Percentiles rank a stretch among this genome's conserved stretches.
Conservation (phyloP, 2,113 vertebrate genomes). For the Columba livia region DNA sequence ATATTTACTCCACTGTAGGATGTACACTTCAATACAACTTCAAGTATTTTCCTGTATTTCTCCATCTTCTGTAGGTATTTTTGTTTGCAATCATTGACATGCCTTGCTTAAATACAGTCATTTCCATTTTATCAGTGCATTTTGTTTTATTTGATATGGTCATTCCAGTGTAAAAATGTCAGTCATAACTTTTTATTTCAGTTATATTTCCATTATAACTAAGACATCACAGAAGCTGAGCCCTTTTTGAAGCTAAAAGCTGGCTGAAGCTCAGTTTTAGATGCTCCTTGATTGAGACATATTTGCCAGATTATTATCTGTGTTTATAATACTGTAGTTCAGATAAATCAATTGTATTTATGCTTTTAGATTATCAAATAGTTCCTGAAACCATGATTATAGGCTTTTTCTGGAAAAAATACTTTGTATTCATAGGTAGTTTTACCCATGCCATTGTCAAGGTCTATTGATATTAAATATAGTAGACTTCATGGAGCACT, state of each 20-base stretch:
- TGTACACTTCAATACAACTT: background rate
- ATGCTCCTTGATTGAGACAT: background rate
- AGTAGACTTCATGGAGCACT: background rate
- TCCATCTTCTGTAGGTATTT: background rate
- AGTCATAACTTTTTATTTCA: background rate
- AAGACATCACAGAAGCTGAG: background rate
- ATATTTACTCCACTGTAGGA: background rate
- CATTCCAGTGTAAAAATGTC: background rate
- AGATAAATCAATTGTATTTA: background rate
- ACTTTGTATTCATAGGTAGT: background rate
- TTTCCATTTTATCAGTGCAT: background rate
- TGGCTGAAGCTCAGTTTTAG: background rate
- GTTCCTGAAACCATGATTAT: background rate
- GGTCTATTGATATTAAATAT: fast-evolving
- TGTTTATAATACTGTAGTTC: background rate
- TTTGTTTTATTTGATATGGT: background rate
- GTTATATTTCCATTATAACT: background rate
- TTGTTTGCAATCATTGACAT: no score
- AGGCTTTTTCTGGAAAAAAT: background rate
- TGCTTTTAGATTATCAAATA: background rate
- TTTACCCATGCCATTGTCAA: background rate
- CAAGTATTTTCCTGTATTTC: background rate
- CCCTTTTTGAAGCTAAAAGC: background rate
- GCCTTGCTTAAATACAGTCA: background rate
- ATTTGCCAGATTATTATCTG: background rate